Evolutionary conservation across 2,113 vertebrate genomes (phyloP), one percentile per base, ranked within the genome.

Genomic region (Peromyscus polionotus): DNA sequence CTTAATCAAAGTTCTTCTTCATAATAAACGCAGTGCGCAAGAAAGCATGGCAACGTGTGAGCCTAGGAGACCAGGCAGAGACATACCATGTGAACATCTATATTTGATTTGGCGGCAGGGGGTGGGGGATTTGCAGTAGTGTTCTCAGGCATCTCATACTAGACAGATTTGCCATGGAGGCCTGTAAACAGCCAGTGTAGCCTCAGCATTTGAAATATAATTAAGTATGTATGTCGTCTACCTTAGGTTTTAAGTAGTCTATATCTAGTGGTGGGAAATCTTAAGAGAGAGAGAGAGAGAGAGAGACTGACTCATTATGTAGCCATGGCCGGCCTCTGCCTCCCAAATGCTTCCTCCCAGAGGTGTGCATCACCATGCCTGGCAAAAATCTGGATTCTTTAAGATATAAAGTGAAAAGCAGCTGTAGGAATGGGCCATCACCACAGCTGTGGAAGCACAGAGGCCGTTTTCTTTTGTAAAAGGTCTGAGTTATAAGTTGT

Each of bases 41-140:
- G 51, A 95, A 94, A 92, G 61, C 72, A 91, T 39, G 54, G 65
- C 70, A 96, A 93, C 0, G 0, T 39, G 54, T 36, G 51, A 92
- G 79, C 36, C 94, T 85, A 65, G 91, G 93, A 59, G 48, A 84
- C 88, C 54, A 73, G 51, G 93, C 81, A 81, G 97, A 93, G 57
- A 83, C 63, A 73, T 95, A 81, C 48, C 87, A 36, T 54, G 48
- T 92, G 81, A 94, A 97, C 93, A 96, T 91, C 91, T 95, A 10
- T 96, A 84, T 97, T 97, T 94, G 91, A 95, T 68, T 92, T 51
- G 70, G 77, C 4, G 65, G 65, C 13, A 54, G 11, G 61, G 24
- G 61, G 22, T 24, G 61, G 3, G 39, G 63, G 75, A 81, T 85
- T 91, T 93, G 20, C 24, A 86, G 14, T 45, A 85, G 51, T n/a